Percentiles rank a stretch among this genome's conserved stretches.
These are phyloP conservation scores for Eriosoma lanigerum DNA, from an alignment of 1,140 invertebrate species.

Conservation along the genomic window DNA sequence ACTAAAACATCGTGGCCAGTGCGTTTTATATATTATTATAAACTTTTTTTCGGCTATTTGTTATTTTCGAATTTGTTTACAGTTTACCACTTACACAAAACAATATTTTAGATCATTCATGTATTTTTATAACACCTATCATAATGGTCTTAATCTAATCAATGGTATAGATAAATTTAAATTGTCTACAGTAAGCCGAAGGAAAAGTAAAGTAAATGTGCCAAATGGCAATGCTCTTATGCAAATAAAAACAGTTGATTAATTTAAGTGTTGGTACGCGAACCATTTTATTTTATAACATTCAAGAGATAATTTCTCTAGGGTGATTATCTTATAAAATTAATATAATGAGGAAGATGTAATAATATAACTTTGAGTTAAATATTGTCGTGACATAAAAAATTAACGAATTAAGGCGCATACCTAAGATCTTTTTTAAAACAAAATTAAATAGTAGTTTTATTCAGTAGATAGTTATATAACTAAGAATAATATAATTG, in stretches of 20 bases:
- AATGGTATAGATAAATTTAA: slow-evolving; percentile 1
- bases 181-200: background rate
- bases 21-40: too few relatives aligned
- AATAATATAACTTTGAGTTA: slow-evolving; percentile 35
- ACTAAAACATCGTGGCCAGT: too few relatives aligned
- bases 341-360: slow-evolving; percentile 11
- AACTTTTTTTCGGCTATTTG: background rate
- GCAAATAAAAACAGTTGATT: slow-evolving; percentile 16
- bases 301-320: slow-evolving; percentile 11
- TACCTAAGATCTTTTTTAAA: background rate
- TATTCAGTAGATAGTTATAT: slow-evolving; percentile 6
- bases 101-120: background rate
- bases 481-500: background rate
- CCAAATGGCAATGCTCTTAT: background rate
- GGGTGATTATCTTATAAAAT: slow-evolving; percentile 20
- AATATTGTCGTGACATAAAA: background rate
- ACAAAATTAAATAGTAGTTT: background rate
- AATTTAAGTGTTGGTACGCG: background rate
- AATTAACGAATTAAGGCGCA: background rate
- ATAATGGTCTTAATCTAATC: background rate
- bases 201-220: background rate
- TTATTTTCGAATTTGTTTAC: background rate
- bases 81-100: too few relatives aligned
- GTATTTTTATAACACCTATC: background rate
- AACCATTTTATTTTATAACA: background rate